Percentiles rank a stretch among this genome's conserved stretches.
Evolutionary conservation across 2,113 vertebrate species (phyloP).

Genomic region (Aspiorhynchus laticeps): DNA sequence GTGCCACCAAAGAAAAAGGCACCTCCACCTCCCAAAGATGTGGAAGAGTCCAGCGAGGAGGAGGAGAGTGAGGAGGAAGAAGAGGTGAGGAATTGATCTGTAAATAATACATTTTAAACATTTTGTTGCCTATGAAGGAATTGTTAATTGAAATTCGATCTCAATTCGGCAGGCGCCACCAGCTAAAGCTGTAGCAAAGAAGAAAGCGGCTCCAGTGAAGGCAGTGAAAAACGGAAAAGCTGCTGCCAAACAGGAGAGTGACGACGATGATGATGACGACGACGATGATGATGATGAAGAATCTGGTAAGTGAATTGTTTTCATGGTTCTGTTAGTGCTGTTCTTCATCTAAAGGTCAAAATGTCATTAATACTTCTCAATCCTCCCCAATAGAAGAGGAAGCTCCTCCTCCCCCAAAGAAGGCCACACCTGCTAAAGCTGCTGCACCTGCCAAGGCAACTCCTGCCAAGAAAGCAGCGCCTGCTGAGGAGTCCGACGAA

Average conservation of each 20-base stretch:
- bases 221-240: conserved; percentile 75
- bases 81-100: conserved; percentile 70
- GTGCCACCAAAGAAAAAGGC: conserved; percentile 85
- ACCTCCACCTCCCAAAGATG: conserved; percentile 87
- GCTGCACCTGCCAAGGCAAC: conserved; percentile 46
- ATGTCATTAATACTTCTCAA: not conserved
- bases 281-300: not conserved
- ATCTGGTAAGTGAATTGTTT: conserved; percentile 61
- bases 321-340: not conserved
- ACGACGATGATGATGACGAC: no score
- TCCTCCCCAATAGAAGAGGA: conserved; percentile 58
- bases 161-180: conserved; percentile 62
- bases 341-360: not conserved
- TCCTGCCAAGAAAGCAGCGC: conserved; percentile 67
- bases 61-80: conserved; percentile 80
- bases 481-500: conserved; percentile 62
- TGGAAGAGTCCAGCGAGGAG: conserved; percentile 83
- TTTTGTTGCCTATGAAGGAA: no score
- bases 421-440: not conserved
- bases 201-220: conserved; percentile 62
- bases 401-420: conserved; percentile 62
- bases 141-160: not conserved
- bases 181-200: conserved; percentile 69
- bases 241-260: conserved; percentile 70
- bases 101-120: not conserved